Percentiles rank a stretch among this genome's conserved stretches.
These are phyloP conservation scores for Lysandra bellargus DNA, from an alignment of 2,888 invertebrate genomes.

Conservation along the genomic window DNA sequence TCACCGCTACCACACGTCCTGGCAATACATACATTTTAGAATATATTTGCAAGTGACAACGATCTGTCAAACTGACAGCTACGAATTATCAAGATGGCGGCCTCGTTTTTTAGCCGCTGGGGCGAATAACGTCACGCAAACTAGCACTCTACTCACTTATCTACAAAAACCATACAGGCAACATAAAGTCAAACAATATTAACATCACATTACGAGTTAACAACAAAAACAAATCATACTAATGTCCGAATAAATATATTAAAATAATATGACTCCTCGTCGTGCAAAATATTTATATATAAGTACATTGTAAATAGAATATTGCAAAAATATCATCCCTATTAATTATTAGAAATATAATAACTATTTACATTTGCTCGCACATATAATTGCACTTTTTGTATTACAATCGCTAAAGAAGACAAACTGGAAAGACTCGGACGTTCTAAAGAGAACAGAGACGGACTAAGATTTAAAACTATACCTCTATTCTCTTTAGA, in stretches of 20 bases:
- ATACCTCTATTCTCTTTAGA: slow-evolving; percentile 21
- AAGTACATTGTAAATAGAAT: slow-evolving; percentile 35
- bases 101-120: neutral
- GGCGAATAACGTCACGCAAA: neutral
- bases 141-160: slow-evolving; percentile 25
- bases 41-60: neutral
- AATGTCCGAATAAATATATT: slow-evolving; percentile 28
- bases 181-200: slow-evolving; percentile 27
- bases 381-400: slow-evolving; percentile 43
- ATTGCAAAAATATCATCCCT: slow-evolving; percentile 36
- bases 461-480: neutral
- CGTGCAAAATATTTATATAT: slow-evolving; percentile 39
- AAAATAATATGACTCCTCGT: slow-evolving; percentile 33
- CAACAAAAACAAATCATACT: slow-evolving; percentile 31
- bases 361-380: slow-evolving; percentile 41
- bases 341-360: slow-evolving; percentile 33
- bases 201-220: slow-evolving; percentile 30
- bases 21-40: slow-evolving; percentile 8
- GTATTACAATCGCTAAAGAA: slow-evolving; percentile 22
- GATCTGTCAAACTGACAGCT: neutral
- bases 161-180: slow-evolving; percentile 22
- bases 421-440: slow-evolving; percentile 9
- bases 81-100: neutral
- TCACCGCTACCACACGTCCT: neutral
- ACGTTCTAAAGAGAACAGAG: slow-evolving; percentile 1